These are phyloP conservation scores for Zaprionus inermis DNA, from an alignment of 1,140 invertebrate genomes.

Conservation along the genomic window DNA sequence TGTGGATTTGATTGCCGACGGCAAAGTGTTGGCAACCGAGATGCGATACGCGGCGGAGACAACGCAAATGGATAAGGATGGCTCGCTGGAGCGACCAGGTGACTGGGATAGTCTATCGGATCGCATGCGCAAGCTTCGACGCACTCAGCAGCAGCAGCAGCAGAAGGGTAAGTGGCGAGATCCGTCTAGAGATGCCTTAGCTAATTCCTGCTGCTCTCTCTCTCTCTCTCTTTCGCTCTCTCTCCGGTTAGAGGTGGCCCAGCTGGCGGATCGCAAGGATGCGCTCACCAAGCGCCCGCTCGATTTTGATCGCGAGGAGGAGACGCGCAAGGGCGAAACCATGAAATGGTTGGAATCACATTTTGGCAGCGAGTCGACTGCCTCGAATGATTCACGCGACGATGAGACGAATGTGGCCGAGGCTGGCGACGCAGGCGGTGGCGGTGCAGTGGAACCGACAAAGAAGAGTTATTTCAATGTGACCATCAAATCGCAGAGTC, in stretches of 20 bases:
- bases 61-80: slow-evolving; percentile 89
- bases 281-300: slow-evolving; percentile 91
- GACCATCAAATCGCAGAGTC: slow-evolving; percentile 89
- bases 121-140: slow-evolving; percentile 88
- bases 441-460: slow-evolving; percentile 86
- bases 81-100: slow-evolving; percentile 87
- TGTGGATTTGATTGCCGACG: slow-evolving; percentile 90
- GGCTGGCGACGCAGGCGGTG: slow-evolving; percentile 78
- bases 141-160: slow-evolving; percentile 85
- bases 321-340: slow-evolving; percentile 94
- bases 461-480: slow-evolving; percentile 91
- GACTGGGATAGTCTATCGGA: slow-evolving; percentile 91
- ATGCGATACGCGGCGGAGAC: slow-evolving; percentile 92
- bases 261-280: slow-evolving; percentile 89
- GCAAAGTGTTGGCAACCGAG: slow-evolving; percentile 89
- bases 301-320: slow-evolving; percentile 94
- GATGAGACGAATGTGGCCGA: slow-evolving; percentile 72
- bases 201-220: too few relatives aligned
- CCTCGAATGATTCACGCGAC: slow-evolving; percentile 88
- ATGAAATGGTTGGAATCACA: slow-evolving; percentile 95
- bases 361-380: slow-evolving; percentile 93
- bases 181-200: too few relatives aligned
- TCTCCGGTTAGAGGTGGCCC: slow-evolving; percentile 76
- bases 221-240: background rate
- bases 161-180: slow-evolving; percentile 74